A percentile compares a stretch with the other conserved stretches of the same genome.
Conservation (phyloP, 2,113 vertebrate species). For the Carlito syrichta region DNA sequence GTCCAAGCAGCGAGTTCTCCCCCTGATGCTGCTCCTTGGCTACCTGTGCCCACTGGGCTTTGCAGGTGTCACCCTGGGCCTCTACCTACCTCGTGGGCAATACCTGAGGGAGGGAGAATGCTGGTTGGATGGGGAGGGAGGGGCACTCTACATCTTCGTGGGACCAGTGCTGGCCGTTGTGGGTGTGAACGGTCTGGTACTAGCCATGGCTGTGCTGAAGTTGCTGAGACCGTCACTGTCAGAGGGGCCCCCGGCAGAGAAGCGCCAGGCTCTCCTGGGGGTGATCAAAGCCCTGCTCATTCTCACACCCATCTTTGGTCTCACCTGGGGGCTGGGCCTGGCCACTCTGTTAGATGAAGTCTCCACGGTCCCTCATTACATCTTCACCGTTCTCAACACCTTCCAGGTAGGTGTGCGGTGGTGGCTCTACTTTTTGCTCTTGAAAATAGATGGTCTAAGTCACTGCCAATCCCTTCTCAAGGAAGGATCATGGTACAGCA, state of each 20-base stretch:
- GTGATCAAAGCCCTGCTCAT: slow-evolving; percentile 84
- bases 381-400: slow-evolving; percentile 84
- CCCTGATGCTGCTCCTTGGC: slow-evolving; percentile 82
- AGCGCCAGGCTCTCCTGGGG: slow-evolving; percentile 78
- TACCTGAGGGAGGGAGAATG: slow-evolving; percentile 80
- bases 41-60: slow-evolving; percentile 86
- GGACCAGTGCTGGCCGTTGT: slow-evolving; percentile 86
- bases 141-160: slow-evolving; percentile 81
- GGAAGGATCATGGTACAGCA: fast-evolving
- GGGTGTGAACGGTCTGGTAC: slow-evolving; percentile 82
- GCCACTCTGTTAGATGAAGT: slow-evolving; percentile 70
- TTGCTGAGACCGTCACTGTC: slow-evolving; percentile 79
- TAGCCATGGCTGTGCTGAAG: slow-evolving; percentile 84
- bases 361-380: slow-evolving; percentile 67
- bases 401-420: slow-evolving; percentile 81
- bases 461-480: not conserved
- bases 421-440: not conserved
- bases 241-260: slow-evolving; percentile 76
- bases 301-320: slow-evolving; percentile 86
- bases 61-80: slow-evolving; percentile 80
- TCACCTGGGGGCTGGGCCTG: slow-evolving; percentile 87
- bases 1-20: slow-evolving; percentile 78
- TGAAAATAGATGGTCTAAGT: not conserved
- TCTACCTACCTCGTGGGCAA: slow-evolving; percentile 74
- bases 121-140: slow-evolving; percentile 82